phyloP scores from a whole-genome alignment of 2,888 invertebrate species.

The Mythimna loreyi region DNA sequence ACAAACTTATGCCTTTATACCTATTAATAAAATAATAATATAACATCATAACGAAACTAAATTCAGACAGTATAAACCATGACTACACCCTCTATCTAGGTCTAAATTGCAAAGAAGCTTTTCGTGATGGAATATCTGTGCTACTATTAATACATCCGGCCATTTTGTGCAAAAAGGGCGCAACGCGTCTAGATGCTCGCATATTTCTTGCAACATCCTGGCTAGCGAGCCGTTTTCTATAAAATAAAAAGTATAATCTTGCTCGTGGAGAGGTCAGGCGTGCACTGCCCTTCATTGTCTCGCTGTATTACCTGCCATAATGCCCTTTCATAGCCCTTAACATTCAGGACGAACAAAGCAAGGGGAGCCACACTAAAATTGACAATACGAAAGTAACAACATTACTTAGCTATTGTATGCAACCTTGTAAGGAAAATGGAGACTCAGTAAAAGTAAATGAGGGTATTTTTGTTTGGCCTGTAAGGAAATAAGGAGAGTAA shows the following conservation, averaged over 20 bases:
- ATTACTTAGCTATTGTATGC: slow-evolving; percentile 73
- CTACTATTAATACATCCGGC: slow-evolving; percentile 79
- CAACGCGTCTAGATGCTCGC: slow-evolving; percentile 57
- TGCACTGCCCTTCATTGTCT: slow-evolving; percentile 83
- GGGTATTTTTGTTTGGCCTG: slow-evolving; percentile 21
- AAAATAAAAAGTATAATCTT: slow-evolving; percentile 84
- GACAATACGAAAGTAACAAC: slow-evolving; percentile 72
- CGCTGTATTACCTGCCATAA: slow-evolving; percentile 68
- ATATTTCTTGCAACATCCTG: slow-evolving; percentile 78
- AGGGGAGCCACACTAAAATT: slow-evolving; percentile 78
- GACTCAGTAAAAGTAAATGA: slow-evolving; percentile 33
- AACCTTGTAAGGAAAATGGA: slow-evolving; percentile 72
- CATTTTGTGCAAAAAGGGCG: slow-evolving; percentile 78
- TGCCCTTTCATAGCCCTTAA: slow-evolving; percentile 64
- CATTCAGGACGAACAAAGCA: slow-evolving; percentile 71
- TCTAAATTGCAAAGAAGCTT: slow-evolving; percentile 45
- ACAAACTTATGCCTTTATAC: too few relatives aligned
- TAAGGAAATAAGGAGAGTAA: not conserved
- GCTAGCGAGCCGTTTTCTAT: slow-evolving; percentile 75
- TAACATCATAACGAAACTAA: not conserved
- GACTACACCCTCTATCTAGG: not conserved
- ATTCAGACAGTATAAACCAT: slow-evolving; percentile 5
- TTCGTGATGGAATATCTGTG: slow-evolving; percentile 6
- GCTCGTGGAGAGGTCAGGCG: slow-evolving; percentile 78
- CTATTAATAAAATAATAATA: too few relatives aligned